Evolutionary conservation across 2,113 vertebrate genomes (phyloP).

Genomic region (Panurus biarmicus): DNA sequence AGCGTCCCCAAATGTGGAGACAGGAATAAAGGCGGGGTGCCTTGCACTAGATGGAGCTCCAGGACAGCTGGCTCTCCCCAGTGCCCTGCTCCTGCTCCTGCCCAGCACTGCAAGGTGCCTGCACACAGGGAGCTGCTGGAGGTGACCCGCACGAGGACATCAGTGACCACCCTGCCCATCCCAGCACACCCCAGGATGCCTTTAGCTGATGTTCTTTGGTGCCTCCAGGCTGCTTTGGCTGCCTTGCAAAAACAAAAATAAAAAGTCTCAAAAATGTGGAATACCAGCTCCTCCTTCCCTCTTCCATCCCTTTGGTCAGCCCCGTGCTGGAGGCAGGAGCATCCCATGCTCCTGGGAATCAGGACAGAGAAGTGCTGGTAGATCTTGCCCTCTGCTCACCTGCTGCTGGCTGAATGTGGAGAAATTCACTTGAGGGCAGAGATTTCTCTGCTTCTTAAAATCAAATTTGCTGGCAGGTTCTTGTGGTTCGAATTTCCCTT

Average conservation of each 20-base stretch:
- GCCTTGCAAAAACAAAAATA: neutral
- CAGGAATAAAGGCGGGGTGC: accelerated
- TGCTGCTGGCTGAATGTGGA: neutral
- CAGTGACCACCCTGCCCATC: neutral
- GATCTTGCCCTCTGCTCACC: neutral
- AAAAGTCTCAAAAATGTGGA: neutral
- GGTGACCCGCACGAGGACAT: neutral
- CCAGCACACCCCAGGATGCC: neutral
- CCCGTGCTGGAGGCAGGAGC: neutral
- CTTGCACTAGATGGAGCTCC: neutral
- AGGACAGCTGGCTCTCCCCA: neutral
- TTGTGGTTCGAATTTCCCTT: neutral
- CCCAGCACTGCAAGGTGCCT: accelerated
- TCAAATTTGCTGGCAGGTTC: neutral
- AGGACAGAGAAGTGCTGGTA: neutral
- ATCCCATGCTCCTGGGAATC: accelerated
- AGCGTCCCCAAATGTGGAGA: accelerated
- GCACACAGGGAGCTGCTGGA: neutral
- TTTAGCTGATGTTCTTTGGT: neutral
- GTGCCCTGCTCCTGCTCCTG: accelerated
- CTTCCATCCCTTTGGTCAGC: neutral
- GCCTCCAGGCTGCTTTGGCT: neutral
- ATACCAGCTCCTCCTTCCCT: neutral
- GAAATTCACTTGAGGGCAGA: neutral
- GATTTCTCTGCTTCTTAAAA: neutral